Conservation (phyloP, 2,113 vertebrate genomes). For the Sinocyclocheilus grahami region DNA sequence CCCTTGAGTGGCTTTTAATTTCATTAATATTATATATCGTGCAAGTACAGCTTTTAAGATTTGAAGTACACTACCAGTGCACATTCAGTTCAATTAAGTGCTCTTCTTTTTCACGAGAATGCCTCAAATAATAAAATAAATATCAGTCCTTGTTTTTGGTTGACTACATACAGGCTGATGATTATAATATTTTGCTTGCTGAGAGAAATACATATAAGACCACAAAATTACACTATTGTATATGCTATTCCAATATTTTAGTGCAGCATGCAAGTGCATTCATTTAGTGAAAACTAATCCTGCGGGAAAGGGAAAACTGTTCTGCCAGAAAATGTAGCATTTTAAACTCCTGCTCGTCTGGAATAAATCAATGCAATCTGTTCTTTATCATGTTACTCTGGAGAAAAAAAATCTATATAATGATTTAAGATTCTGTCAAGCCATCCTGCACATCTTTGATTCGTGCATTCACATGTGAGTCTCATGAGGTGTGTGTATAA, state of each 20-base stretch:
- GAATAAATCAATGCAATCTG: constrained; percentile 38
- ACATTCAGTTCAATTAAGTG: background rate
- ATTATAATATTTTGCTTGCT: no score
- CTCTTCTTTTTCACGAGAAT: background rate
- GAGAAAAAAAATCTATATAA: constrained; percentile 19
- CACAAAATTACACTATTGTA: background rate
- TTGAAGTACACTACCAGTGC: background rate
- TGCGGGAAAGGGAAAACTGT: background rate
- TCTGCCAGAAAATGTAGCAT: constrained; percentile 6
- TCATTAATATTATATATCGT: background rate
- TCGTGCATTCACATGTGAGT: background rate
- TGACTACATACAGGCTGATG: no score
- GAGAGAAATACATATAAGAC: background rate
- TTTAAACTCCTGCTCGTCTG: background rate
- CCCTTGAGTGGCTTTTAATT: background rate
- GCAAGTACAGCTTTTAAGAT: background rate
- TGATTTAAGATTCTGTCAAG: constrained; percentile 10
- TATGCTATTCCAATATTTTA: background rate
- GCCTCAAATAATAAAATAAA: no score
- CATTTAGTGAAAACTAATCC: constrained; percentile 17
- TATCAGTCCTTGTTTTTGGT: no score
- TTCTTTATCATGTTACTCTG: constrained; percentile 19
- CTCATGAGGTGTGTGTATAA: constrained; percentile 8
- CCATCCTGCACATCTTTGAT: background rate
- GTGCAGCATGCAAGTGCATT: background rate